phyloP scores from a whole-genome alignment of 1,140 invertebrate species.

The Samia ricini region DNA sequence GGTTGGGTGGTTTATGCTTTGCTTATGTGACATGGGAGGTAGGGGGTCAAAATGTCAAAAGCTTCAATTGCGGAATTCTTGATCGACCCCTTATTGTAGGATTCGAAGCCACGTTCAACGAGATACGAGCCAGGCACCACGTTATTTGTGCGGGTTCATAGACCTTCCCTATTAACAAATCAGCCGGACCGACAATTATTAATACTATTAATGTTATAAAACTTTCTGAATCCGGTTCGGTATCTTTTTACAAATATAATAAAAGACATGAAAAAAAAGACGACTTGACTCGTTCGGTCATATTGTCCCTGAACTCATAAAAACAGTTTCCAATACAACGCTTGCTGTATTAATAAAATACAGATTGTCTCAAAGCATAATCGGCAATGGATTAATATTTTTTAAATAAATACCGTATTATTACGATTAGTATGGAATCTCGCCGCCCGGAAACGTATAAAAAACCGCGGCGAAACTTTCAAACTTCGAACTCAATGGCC shows the following conservation, averaged over 20 bases:
- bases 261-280: not conserved
- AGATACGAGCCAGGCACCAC: too few species aligned
- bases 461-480: constrained; percentile 72
- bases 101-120: too few species aligned
- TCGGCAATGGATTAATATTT: not conserved
- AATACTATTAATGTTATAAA: not conserved
- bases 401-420: not conserved
- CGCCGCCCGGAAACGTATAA: constrained; percentile 72
- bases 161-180: not conserved
- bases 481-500: constrained; percentile 72
- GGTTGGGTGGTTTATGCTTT: too few species aligned
- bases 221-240: not conserved
- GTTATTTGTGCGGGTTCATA: too few species aligned
- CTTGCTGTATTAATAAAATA: not conserved
- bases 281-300: not conserved
- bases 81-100: too few species aligned
- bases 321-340: not conserved
- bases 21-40: too few species aligned
- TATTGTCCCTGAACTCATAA: not conserved
- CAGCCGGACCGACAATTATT: not conserved
- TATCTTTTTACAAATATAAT: not conserved
- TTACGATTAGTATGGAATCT: constrained; percentile 54
- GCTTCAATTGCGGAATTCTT: too few species aligned
- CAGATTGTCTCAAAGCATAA: not conserved
- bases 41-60: too few species aligned